A percentile compares a stretch with the other conserved stretches of the same genome.
Conservation (phyloP, 2,888 invertebrate species). For the Scaptomyza tumidula region DNA sequence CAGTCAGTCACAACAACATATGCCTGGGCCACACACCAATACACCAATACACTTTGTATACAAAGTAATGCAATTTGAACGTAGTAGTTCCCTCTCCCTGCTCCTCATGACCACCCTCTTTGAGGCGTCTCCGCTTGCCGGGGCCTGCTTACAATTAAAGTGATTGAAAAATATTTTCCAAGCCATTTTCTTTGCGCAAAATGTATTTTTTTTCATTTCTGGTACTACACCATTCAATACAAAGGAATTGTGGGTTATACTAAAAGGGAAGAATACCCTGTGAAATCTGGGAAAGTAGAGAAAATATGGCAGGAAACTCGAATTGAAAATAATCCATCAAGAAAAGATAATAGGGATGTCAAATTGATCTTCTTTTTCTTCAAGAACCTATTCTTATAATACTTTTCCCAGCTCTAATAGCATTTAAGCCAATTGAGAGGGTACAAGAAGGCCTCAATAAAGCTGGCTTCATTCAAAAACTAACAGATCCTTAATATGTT, state of each 20-base stretch:
- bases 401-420: too few relatives aligned
- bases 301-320: background rate
- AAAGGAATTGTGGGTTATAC: slow-evolving; percentile 28
- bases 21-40: slow-evolving; percentile 56
- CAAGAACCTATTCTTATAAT: too few relatives aligned
- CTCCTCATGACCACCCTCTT: background rate
- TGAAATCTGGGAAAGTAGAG: background rate
- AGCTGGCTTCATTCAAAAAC: too few relatives aligned
- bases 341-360: too few relatives aligned
- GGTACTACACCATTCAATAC: slow-evolving; percentile 22
- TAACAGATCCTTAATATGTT: too few relatives aligned
- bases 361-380: too few relatives aligned
- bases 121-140: background rate
- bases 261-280: background rate
- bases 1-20: slow-evolving; percentile 37
- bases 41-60: slow-evolving; percentile 24
- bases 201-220: slow-evolving; percentile 41
- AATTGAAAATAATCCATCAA: background rate
- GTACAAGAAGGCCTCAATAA: too few relatives aligned
- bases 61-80: slow-evolving; percentile 69
- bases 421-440: too few relatives aligned
- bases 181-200: slow-evolving; percentile 75
- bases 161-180: slow-evolving; percentile 81
- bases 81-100: slow-evolving; percentile 26
- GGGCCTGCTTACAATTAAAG: slow-evolving; percentile 73